A percentile compares a stretch with the other conserved stretches of the same genome.
These are phyloP conservation scores for Chitala chitala DNA, from an alignment of 2,113 vertebrate species.

Conservation along the genomic window DNA sequence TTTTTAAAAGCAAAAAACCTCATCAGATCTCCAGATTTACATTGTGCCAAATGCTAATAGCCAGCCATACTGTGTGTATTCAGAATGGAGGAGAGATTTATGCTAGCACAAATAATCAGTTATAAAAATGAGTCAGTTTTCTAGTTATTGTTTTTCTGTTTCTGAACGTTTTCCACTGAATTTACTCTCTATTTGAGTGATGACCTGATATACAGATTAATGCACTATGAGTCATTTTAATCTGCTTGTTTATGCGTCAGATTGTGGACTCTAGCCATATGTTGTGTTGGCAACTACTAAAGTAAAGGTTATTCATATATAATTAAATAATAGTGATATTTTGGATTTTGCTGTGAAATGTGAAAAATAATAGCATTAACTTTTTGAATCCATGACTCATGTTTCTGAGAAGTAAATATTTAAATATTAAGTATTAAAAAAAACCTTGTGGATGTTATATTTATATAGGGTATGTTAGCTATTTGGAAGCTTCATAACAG, in stretches of 20 bases:
- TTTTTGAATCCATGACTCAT: no score
- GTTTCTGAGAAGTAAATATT: no score
- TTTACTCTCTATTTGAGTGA: background rate
- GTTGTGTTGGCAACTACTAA: no score
- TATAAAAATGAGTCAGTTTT: slow-evolving; percentile 3
- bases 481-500: no score
- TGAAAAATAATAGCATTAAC: background rate
- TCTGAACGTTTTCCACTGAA: background rate
- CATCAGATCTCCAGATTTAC: background rate
- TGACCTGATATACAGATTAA: background rate
- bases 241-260: background rate
- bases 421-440: no score
- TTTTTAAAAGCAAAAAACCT: no score
- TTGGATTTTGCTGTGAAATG: background rate
- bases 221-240: background rate
- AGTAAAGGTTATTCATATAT: no score
- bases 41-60: background rate
- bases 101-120: background rate
- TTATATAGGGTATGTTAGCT: no score
- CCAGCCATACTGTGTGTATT: no score
- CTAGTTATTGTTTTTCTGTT: background rate
- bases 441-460: no score
- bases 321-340: background rate
- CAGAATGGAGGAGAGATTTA: background rate
- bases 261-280: background rate